Conservation (phyloP, 2,888 invertebrate species). For the Cephus runcator region DNA sequence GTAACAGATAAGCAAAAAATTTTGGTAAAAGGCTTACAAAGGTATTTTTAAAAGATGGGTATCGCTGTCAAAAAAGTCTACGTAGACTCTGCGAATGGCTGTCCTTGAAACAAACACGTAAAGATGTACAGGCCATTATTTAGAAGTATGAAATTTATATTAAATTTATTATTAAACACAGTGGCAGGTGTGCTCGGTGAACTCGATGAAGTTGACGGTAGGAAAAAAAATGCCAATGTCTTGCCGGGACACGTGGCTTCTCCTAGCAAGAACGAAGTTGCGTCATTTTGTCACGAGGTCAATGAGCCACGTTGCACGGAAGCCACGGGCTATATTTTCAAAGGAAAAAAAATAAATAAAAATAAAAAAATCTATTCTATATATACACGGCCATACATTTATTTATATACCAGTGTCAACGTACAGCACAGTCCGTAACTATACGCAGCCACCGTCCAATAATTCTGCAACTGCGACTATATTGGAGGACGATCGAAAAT, state of each 20-base stretch:
- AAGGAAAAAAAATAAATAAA: neutral
- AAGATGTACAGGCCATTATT: neutral
- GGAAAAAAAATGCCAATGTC: neutral
- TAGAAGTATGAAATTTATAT: neutral
- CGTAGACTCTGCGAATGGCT: neutral
- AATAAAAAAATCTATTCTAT: neutral
- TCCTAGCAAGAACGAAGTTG: neutral
- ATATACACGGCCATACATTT: neutral
- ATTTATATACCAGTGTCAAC: neutral
- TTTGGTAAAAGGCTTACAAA: neutral
- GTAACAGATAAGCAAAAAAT: neutral
- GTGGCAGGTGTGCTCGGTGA: neutral
- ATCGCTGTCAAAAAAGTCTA: no score
- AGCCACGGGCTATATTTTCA: neutral
- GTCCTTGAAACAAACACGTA: neutral
- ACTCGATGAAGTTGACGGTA: neutral
- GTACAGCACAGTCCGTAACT: no score
- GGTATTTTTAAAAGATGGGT: neutral
- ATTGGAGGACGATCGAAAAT: neutral
- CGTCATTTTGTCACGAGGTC: neutral
- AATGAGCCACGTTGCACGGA: neutral
- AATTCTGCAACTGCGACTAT: neutral
- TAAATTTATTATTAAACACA: neutral
- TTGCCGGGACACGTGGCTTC: neutral
- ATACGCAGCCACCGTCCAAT: neutral